Evolutionary conservation across 2,797 vertebrate species (phyloP).

Genomic region (Aselliscus stoliczkanus): DNA sequence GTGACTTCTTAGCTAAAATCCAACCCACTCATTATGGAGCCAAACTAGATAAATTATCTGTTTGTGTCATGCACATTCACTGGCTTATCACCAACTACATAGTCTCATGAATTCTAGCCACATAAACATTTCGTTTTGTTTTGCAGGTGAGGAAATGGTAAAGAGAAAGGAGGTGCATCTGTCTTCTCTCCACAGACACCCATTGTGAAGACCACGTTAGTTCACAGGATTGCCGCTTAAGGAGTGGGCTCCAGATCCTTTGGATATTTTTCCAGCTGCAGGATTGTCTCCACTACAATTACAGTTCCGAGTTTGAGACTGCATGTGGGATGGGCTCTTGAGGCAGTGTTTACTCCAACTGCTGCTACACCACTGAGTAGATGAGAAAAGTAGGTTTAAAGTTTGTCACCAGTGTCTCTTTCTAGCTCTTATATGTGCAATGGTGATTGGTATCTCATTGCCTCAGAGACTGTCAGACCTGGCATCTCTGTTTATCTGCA

Average conservation of each 20-base stretch:
- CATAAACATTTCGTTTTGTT: background rate
- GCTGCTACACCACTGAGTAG: background rate
- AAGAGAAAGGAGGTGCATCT: background rate
- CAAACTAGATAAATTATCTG: background rate
- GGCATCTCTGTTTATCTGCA: conserved; percentile 72
- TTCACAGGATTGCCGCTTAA: background rate
- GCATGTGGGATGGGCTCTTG: background rate
- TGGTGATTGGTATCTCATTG: conserved; percentile 69
- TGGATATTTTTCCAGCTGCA: accelerated
- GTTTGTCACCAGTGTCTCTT: conserved; percentile 1
- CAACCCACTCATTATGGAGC: background rate
- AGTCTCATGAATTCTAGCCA: background rate
- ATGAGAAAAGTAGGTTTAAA: background rate
- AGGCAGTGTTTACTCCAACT: background rate
- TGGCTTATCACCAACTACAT: background rate
- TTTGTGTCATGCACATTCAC: background rate
- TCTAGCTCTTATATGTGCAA: background rate
- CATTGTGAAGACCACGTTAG: background rate
- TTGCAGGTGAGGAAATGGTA: background rate
- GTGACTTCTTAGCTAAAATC: background rate
- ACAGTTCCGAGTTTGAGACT: background rate
- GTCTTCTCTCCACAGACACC: background rate
- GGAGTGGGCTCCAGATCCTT: background rate
- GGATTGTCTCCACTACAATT: background rate
- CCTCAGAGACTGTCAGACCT: conserved; percentile 70